phyloP scores from a whole-genome alignment of 1,140 invertebrate species.

The Cotesia typhae region DNA sequence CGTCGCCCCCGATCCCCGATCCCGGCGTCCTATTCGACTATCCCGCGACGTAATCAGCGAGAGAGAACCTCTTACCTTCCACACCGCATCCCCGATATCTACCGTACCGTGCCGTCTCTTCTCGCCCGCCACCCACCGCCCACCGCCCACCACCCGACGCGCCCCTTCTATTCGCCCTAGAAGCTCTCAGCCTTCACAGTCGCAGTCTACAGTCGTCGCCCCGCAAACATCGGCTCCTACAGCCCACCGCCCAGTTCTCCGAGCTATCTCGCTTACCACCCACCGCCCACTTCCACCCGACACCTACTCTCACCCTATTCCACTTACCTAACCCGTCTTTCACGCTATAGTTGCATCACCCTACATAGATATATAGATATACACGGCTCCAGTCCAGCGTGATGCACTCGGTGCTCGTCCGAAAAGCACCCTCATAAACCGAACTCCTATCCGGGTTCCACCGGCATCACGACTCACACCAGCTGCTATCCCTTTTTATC shows the following conservation, averaged over 20 bases:
- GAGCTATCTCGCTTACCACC: slow-evolving; percentile 29
- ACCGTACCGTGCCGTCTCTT: slow-evolving; percentile 21
- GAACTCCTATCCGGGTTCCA: not conserved
- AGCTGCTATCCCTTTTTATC: slow-evolving; percentile 16
- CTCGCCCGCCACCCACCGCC: slow-evolving; percentile 27
- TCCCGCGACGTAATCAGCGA: slow-evolving; percentile 67
- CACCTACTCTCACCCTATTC: slow-evolving; percentile 52
- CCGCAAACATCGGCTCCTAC: slow-evolving; percentile 35
- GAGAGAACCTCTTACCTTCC: slow-evolving; percentile 51
- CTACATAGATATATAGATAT: not conserved
- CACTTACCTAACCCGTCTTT: slow-evolving; percentile 51
- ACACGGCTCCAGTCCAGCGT: not conserved
- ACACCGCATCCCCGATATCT: slow-evolving; percentile 16
- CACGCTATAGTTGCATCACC: slow-evolving; percentile 31
- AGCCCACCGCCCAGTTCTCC: slow-evolving; percentile 26
- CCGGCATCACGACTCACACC: slow-evolving; percentile 16
- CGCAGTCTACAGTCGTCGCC: slow-evolving; percentile 15
- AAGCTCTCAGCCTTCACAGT: slow-evolving; percentile 11
- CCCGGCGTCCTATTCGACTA: slow-evolving; percentile 56
- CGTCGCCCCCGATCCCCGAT: slow-evolving; percentile 20
- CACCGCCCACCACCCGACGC: slow-evolving; percentile 33
- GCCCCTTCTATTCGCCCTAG: slow-evolving; percentile 14
- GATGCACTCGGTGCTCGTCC: slow-evolving; percentile 26
- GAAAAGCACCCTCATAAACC: slow-evolving; percentile 35
- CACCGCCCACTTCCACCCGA: slow-evolving; percentile 32